Conservation (phyloP, 2,113 vertebrate species). For the Ibidorhyncha struthersii region DNA sequence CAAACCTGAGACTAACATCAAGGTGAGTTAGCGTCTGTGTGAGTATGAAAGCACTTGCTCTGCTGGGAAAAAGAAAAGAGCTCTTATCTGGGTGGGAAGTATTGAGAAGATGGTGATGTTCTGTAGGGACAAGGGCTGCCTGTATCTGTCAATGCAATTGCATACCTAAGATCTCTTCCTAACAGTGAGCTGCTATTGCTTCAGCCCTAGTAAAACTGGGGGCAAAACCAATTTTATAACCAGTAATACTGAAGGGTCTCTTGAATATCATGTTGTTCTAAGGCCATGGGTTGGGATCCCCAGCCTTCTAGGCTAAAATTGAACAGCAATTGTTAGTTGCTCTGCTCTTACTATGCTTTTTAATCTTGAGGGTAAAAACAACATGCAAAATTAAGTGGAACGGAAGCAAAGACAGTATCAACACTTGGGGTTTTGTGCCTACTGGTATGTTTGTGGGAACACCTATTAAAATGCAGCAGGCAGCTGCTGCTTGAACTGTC, state of each 20-base stretch:
- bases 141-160: neutral
- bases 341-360: neutral
- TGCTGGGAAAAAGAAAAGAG: neutral
- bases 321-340: neutral
- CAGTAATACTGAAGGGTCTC: neutral
- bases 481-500: neutral
- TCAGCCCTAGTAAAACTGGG: neutral
- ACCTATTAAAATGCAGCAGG: neutral
- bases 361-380: neutral
- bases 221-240: neutral
- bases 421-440: neutral
- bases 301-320: neutral
- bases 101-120: neutral
- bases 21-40: constrained; percentile 43
- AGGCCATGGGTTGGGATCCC: neutral
- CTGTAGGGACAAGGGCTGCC: neutral
- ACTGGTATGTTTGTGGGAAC: neutral
- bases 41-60: neutral
- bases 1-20: constrained; percentile 43
- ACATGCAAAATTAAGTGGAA: neutral
- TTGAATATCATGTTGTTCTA: neutral
- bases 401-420: neutral
- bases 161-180: neutral
- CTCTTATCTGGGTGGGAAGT: neutral
- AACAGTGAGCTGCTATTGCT: neutral